Evolutionary conservation across 2,888 invertebrate species (phyloP).

Genomic region (Laspeyria flexula): DNA sequence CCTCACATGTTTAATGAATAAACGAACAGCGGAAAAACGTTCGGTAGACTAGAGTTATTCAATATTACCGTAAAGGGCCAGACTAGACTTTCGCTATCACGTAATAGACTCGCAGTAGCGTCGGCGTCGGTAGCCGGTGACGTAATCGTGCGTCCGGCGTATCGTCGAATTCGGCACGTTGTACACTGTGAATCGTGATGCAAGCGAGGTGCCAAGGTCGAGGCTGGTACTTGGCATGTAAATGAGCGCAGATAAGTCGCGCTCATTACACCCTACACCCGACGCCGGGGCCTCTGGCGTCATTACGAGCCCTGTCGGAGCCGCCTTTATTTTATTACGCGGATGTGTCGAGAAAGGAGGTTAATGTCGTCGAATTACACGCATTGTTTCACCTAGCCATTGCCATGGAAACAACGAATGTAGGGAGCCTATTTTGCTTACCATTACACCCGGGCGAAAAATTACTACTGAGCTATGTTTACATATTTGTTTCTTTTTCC

Average conservation of each 20-base stretch:
- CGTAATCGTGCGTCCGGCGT: conserved; percentile 53
- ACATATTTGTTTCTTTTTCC: conserved; percentile 6
- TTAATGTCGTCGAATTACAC: conserved; percentile 78
- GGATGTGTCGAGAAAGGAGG: conserved; percentile 78
- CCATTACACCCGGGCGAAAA: conserved; percentile 27
- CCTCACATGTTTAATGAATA: not conserved
- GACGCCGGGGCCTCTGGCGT: conserved; percentile 63
- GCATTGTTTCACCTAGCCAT: conserved; percentile 77
- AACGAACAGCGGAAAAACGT: not conserved
- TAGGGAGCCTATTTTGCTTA: conserved; percentile 44
- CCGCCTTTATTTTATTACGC: conserved; percentile 77
- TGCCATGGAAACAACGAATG: conserved; percentile 63
- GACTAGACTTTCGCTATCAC: conserved; percentile 54
- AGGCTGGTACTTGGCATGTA: conserved; percentile 77
- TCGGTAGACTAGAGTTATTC: conserved; percentile 21
- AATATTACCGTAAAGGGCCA: conserved; percentile 40
- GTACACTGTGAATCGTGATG: conserved; percentile 56
- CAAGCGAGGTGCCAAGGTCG: conserved; percentile 80
- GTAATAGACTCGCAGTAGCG: conserved; percentile 33
- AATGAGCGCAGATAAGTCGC: conserved; percentile 81
- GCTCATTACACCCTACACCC: conserved; percentile 77
- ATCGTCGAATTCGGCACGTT: conserved; percentile 58
- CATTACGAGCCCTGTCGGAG: conserved; percentile 71
- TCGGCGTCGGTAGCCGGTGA: conserved; percentile 40
- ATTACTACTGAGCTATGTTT: conserved; percentile 17